A percentile compares a stretch with the other conserved stretches of the same genome.
phyloP scores from a whole-genome alignment of 2,888 invertebrate genomes.

The Drosophila austrosaltans region DNA sequence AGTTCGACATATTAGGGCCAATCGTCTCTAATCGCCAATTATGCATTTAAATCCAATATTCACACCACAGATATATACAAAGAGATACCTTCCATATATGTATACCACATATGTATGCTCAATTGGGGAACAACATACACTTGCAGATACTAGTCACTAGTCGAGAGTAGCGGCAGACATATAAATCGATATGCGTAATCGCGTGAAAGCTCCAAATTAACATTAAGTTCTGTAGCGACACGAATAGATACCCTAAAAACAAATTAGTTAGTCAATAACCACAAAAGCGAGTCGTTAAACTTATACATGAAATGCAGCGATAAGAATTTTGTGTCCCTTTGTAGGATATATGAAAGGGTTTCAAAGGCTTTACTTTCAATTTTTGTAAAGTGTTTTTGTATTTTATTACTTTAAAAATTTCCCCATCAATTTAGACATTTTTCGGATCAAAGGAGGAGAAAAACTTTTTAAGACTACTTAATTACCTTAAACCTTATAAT shows the following conservation, averaged over 20 bases:
- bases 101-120: neutral
- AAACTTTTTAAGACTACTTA: no score
- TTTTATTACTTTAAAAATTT: no score
- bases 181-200: constrained; percentile 62
- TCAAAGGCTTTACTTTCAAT: no score
- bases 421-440: no score
- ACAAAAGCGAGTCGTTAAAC: neutral
- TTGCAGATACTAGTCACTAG: neutral
- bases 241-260: constrained; percentile 28
- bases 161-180: neutral
- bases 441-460: no score
- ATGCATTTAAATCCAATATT: constrained; percentile 58
- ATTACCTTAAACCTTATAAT: no score
- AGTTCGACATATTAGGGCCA: constrained; percentile 70
- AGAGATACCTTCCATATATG: neutral
- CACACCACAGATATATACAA: constrained; percentile 20
- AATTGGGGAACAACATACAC: neutral
- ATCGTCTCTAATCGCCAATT: constrained; percentile 79
- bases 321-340: neutral
- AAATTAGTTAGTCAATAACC: neutral
- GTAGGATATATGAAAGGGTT: no score
- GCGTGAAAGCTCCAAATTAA: constrained; percentile 27
- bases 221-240: constrained; percentile 12
- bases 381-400: no score
- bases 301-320: neutral